These are phyloP conservation scores for Chironex yamaguchii DNA, from an alignment of 30 jellyfish, hydroid and myxozoan species.

Conservation along the genomic window DNA sequence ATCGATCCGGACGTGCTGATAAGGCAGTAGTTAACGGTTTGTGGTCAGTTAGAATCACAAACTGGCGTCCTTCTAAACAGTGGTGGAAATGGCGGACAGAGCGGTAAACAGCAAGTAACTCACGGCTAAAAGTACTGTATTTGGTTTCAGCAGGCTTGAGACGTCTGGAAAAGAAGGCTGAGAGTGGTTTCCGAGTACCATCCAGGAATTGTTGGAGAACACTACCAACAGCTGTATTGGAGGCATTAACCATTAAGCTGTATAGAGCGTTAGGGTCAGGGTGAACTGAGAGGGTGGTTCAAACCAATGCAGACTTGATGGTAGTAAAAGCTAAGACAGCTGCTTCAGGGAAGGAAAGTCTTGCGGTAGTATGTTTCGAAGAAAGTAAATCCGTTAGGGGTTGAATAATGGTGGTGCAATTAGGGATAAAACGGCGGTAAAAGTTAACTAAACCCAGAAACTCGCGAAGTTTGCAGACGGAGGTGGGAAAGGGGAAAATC, in stretches of 20 bases:
- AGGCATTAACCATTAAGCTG: slow-evolving; percentile 44
- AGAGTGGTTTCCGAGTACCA: slow-evolving; percentile 41
- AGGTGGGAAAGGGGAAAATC: slow-evolving; percentile 16
- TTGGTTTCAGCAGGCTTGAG: slow-evolving; percentile 34
- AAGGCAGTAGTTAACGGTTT: slow-evolving; percentile 41
- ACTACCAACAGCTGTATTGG: slow-evolving; percentile 55
- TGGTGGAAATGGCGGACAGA: slow-evolving; percentile 41
- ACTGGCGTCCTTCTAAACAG: slow-evolving; percentile 33
- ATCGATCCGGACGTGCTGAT: slow-evolving; percentile 28
- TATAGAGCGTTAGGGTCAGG: slow-evolving; percentile 43
- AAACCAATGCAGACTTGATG: slow-evolving; percentile 26
- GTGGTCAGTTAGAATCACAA: slow-evolving; percentile 24
- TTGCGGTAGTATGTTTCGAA: background rate
- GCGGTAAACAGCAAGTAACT: slow-evolving; percentile 36
- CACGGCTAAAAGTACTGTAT: slow-evolving; percentile 56
- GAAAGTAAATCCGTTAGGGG: slow-evolving; percentile 35
- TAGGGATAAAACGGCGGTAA: slow-evolving; percentile 63
- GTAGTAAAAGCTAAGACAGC: slow-evolving; percentile 8
- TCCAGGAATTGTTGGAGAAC: slow-evolving; percentile 35
- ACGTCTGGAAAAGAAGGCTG: slow-evolving; percentile 28
- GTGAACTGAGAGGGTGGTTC: slow-evolving; percentile 27
- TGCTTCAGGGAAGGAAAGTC: slow-evolving; percentile 16
- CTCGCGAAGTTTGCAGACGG: slow-evolving; percentile 11
- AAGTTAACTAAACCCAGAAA: background rate
- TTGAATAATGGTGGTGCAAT: slow-evolving; percentile 33